Evolutionary conservation across 2,888 invertebrate species (phyloP).

Genomic region (Eupsilia transversa): DNA sequence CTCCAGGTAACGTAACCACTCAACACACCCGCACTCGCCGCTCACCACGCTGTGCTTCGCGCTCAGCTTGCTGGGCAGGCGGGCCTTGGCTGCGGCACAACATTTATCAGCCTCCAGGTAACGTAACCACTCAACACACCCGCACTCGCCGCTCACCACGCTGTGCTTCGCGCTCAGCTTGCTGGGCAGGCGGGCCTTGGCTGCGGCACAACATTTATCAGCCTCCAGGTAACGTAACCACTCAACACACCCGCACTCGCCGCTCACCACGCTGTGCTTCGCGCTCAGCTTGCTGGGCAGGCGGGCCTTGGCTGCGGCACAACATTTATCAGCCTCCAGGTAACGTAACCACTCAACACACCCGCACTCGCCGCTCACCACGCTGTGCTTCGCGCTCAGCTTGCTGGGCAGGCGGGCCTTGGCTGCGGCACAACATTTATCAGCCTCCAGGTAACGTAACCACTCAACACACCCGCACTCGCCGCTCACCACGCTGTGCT

Average conservation of each 20-base stretch:
- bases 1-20: constrained; percentile 93
- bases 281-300: too few species aligned
- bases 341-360: constrained; percentile 76
- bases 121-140: constrained; percentile 74
- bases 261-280: constrained; percentile 94
- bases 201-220: constrained; percentile 96
- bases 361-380: constrained; percentile 90
- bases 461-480: not conserved
- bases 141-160: constrained; percentile 91
- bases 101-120: constrained; percentile 96
- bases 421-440: constrained; percentile 96
- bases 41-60: constrained; percentile 95
- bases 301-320: constrained; percentile 95
- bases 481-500: constrained; percentile 94
- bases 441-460: constrained; percentile 96
- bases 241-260: not conserved
- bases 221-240: constrained; percentile 95
- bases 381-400: constrained; percentile 95
- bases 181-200: constrained; percentile 94
- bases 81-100: constrained; percentile 96
- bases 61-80: too few species aligned
- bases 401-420: too few species aligned
- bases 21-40: not conserved
- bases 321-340: constrained; percentile 96
- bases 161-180: too few species aligned